Conservation (phyloP, 2,113 vertebrate genomes). For the Trichomycterus rosablanca region DNA sequence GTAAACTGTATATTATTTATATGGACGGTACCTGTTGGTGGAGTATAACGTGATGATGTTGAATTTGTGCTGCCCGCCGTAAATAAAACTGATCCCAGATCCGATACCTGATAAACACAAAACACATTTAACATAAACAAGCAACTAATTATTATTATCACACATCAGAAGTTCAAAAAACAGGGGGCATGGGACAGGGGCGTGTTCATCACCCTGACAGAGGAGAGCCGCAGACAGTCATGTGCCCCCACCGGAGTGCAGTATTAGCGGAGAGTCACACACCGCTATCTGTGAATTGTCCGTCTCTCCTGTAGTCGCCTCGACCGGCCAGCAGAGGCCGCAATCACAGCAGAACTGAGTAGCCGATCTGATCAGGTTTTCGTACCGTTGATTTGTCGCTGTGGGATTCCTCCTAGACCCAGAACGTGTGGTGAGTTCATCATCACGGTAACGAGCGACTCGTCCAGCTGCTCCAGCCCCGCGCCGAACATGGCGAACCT, state of each 20-base stretch:
- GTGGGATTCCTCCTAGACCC: conserved; percentile 73
- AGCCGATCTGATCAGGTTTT: too few relatives aligned
- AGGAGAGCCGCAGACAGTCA: too few relatives aligned
- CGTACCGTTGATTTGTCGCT: conserved; percentile 83
- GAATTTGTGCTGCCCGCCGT: conserved; percentile 68
- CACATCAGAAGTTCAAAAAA: too few relatives aligned
- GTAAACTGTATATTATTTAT: too few relatives aligned
- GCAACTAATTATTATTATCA: not conserved
- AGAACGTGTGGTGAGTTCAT: conserved; percentile 79
- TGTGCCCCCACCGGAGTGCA: too few relatives aligned
- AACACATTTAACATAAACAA: not conserved
- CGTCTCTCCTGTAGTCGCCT: too few relatives aligned
- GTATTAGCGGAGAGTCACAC: too few relatives aligned
- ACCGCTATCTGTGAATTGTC: too few relatives aligned
- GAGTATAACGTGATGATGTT: conserved; percentile 79
- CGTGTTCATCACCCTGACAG: too few relatives aligned
- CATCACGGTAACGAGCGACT: conserved; percentile 82
- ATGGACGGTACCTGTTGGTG: conserved; percentile 77
- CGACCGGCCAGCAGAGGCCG: too few relatives aligned
- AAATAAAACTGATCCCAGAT: conserved; percentile 79
- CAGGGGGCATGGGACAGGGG: too few relatives aligned
- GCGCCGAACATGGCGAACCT: conserved; percentile 93
- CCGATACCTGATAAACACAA: conserved; percentile 68
- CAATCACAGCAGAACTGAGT: too few relatives aligned
- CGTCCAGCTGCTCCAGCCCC: conserved; percentile 85